Evolutionary conservation across 2,797 vertebrate species (phyloP).

Genomic region (Cetoscarus ocellatus): DNA sequence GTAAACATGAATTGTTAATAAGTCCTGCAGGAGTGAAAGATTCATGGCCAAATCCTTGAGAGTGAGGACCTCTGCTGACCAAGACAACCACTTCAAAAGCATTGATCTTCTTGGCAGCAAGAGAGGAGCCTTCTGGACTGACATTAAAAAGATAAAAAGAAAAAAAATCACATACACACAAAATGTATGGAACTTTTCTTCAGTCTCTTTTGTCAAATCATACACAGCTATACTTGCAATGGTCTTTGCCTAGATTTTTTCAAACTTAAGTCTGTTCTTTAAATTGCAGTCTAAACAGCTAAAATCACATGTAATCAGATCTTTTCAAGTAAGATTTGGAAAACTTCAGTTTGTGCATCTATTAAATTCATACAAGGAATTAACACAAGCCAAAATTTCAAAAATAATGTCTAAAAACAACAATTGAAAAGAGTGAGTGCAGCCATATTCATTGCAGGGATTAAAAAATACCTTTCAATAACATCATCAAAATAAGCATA

Average conservation of each 20-base stretch:
- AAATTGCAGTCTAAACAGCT: no score
- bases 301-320: no score
- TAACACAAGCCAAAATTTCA: no score
- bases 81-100: conserved; percentile 43
- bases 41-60: conserved; percentile 28
- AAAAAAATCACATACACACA: not conserved
- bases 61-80: conserved; percentile 61
- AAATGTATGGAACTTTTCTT: no score
- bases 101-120: conserved; percentile 2
- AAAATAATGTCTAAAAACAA: no score
- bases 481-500: conserved; percentile 44
- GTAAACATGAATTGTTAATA: conserved; percentile 14
- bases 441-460: not conserved
- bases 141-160: conserved; percentile 7
- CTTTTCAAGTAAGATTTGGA: no score
- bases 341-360: no score
- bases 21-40: not conserved
- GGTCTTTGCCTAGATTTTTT: no score
- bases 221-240: no score
- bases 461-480: not conserved
- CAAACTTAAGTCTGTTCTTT: no score
- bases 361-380: no score
- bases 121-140: not conserved
- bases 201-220: no score
- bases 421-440: not conserved